phyloP scores from a whole-genome alignment of 1,140 invertebrate genomes.

The Muscidifurax raptorellus region DNA sequence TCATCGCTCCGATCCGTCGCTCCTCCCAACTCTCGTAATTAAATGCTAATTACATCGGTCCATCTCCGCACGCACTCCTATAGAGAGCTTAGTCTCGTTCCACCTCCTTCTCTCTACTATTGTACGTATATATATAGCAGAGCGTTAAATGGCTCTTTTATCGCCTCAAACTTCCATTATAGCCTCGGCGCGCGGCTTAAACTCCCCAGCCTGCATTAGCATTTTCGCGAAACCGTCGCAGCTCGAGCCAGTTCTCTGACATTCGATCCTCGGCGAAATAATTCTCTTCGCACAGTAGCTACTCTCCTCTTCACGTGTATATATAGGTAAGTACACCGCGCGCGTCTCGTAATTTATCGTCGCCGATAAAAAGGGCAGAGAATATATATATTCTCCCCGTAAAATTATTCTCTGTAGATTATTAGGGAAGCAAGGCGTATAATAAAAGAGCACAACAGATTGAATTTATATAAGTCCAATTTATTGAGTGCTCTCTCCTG shows the following conservation, averaged over 20 bases:
- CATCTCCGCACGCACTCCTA: not conserved
- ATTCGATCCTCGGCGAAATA: not conserved
- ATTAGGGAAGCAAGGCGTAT: too few relatives aligned
- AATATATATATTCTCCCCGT: too few relatives aligned
- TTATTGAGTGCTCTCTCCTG: too few relatives aligned
- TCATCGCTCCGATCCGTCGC: not conserved
- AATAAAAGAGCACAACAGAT: too few relatives aligned
- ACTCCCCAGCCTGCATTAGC: not conserved
- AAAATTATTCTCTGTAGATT: too few relatives aligned
- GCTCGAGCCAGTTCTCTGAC: not conserved
- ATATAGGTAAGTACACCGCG: not conserved
- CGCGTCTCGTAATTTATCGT: too few relatives aligned
- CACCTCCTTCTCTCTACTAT: not conserved
- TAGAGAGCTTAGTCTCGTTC: not conserved
- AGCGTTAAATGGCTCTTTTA: not conserved
- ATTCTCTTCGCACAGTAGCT: not conserved
- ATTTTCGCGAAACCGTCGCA: not conserved
- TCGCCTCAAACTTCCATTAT: not conserved
- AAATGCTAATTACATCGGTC: not conserved
- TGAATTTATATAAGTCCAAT: too few relatives aligned
- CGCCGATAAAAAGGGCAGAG: too few relatives aligned
- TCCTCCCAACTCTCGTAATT: not conserved
- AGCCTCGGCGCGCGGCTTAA: not conserved
- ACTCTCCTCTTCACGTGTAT: not conserved
- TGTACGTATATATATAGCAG: not conserved